These are phyloP conservation scores for Ginglymostoma cirratum DNA, from an alignment of 2,113 vertebrate genomes.

Conservation along the genomic window DNA sequence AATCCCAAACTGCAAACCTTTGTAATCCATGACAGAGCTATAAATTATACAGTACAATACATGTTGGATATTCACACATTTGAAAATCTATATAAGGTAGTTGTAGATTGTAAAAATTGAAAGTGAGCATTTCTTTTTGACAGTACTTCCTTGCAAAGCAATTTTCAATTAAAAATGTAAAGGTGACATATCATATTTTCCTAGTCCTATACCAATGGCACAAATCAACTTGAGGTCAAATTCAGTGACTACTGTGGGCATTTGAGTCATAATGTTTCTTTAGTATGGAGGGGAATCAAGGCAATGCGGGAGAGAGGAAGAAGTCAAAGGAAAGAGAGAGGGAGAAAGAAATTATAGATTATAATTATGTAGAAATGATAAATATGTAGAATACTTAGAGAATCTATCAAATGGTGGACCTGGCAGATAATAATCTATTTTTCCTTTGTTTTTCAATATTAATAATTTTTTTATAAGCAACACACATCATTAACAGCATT, in stretches of 20 bases:
- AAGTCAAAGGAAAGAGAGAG: no score
- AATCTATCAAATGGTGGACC: neutral
- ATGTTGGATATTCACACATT: neutral
- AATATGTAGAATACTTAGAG: neutral
- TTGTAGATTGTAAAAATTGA: neutral
- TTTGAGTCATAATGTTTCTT: neutral
- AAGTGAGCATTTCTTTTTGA: neutral
- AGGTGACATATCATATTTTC: neutral
- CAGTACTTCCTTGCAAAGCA: neutral
- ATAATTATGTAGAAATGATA: neutral
- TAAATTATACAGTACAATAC: neutral
- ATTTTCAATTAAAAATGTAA: neutral
- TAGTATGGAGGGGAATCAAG: neutral
- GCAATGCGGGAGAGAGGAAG: no score
- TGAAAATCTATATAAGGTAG: no score
- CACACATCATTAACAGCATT: neutral
- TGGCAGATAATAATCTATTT: neutral
- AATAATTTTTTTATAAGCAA: neutral
- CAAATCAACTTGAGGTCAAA: neutral
- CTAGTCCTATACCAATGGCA: neutral
- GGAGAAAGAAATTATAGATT: no score
- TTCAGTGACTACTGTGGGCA: neutral
- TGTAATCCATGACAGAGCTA: neutral
- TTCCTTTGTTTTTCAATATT: neutral
- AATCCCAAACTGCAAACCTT: neutral